A percentile compares a stretch with the other conserved stretches of the same genome.
phyloP scores from a whole-genome alignment of 2,113 vertebrate genomes.

The Muscicapa adusta region DNA sequence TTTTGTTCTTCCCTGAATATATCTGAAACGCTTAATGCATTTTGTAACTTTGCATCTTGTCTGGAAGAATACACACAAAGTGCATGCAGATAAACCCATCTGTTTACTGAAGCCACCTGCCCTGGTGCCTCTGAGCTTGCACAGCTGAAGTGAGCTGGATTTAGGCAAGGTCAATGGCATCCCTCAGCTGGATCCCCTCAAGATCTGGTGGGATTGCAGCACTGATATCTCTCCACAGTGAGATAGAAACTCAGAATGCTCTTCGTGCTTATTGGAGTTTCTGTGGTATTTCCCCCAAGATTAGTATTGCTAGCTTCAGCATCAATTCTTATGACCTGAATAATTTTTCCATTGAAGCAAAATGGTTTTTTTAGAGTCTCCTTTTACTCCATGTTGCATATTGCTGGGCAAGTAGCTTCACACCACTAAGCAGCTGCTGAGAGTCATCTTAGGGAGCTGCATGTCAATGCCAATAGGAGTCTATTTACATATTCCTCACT shows the following conservation, averaged over 20 bases:
- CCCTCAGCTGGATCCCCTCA: neutral
- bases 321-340: neutral
- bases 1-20: neutral
- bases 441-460: neutral
- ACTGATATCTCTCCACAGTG: neutral
- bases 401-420: neutral
- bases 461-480: neutral
- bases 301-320: neutral
- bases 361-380: neutral
- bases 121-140: neutral
- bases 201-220: neutral
- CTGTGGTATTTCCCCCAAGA: neutral
- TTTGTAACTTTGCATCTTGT: neutral
- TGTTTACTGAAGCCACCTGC: neutral
- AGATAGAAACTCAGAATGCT: neutral
- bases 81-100: neutral
- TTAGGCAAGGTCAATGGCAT: neutral
- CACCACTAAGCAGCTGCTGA: neutral
- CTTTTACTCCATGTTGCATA: neutral
- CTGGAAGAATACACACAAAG: neutral
- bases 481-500: neutral
- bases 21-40: neutral
- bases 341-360: neutral
- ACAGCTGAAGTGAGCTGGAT: neutral
- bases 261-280: neutral